Evolutionary conservation across 2,888 invertebrate genomes (phyloP).

Genomic region (Athrips mouffetella): DNA sequence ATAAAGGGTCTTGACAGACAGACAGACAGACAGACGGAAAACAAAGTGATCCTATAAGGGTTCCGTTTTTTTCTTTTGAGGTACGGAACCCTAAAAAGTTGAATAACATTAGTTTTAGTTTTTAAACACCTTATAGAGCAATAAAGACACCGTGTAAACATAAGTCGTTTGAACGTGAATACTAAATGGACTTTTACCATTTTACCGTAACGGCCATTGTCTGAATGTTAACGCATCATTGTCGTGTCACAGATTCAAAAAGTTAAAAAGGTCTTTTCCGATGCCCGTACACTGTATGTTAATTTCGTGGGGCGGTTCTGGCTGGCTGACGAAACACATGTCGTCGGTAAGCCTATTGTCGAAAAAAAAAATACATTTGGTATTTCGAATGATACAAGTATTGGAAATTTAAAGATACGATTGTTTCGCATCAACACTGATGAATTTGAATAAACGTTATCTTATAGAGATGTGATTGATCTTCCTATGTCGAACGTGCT

Average conservation of each 20-base stretch:
- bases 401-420: conserved; percentile 49
- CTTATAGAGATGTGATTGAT: not conserved
- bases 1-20: too few relatives aligned
- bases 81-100: too few relatives aligned
- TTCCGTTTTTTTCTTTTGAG: too few relatives aligned
- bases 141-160: conserved; percentile 22
- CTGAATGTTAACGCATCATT: conserved; percentile 68
- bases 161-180: conserved; percentile 30
- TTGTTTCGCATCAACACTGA: conserved; percentile 24
- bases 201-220: conserved; percentile 61
- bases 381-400: conserved; percentile 43
- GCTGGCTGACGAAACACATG: conserved; percentile 68
- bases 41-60: too few relatives aligned
- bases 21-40: too few relatives aligned
- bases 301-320: conserved; percentile 59
- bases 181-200: conserved; percentile 52
- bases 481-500: not conserved
- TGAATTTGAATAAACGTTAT: conserved; percentile 2
- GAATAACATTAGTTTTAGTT: conserved; percentile 7
- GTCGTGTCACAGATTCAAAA: conserved; percentile 68
- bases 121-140: not conserved
- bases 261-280: conserved; percentile 38
- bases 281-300: conserved; percentile 60
- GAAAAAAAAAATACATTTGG: conserved; percentile 36
- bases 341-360: conserved; percentile 58